phyloP scores from a whole-genome alignment of 1,140 invertebrate species.

The Lepidurus packardi region DNA sequence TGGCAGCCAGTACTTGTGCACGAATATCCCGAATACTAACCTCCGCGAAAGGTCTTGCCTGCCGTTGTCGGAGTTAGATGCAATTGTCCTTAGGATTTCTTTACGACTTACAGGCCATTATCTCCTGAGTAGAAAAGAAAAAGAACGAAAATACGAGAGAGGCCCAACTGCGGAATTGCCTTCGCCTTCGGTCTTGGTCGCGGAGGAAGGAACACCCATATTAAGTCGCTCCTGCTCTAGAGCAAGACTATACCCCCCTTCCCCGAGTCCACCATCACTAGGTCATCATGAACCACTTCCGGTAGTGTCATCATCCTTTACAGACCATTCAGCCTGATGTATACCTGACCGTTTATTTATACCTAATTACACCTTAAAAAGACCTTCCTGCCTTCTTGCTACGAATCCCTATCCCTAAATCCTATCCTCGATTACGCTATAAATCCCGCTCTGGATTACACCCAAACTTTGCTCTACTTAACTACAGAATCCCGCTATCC shows the following conservation, averaged over 20 bases:
- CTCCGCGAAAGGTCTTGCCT: neutral
- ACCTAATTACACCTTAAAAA: neutral
- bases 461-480: too few relatives aligned
- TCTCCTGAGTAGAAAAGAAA: neutral
- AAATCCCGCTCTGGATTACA: too few relatives aligned
- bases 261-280: neutral
- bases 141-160: neutral
- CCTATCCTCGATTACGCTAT: neutral
- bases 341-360: constrained; percentile 9
- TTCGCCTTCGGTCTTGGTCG: neutral
- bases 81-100: constrained; percentile 22
- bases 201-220: neutral
- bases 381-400: neutral
- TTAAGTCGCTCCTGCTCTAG: neutral
- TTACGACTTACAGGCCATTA: constrained; percentile 21
- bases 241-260: neutral
- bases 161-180: neutral
- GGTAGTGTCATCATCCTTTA: constrained; percentile 2
- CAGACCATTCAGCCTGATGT: constrained; percentile 1
- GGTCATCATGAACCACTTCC: constrained; percentile 21
- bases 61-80: constrained; percentile 14
- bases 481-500: too few relatives aligned
- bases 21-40: neutral
- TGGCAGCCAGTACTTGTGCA: neutral
- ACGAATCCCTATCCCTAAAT: neutral